These are phyloP conservation scores for Octodonta nipae DNA, from an alignment of 2,888 invertebrate species.

Conservation along the genomic window DNA sequence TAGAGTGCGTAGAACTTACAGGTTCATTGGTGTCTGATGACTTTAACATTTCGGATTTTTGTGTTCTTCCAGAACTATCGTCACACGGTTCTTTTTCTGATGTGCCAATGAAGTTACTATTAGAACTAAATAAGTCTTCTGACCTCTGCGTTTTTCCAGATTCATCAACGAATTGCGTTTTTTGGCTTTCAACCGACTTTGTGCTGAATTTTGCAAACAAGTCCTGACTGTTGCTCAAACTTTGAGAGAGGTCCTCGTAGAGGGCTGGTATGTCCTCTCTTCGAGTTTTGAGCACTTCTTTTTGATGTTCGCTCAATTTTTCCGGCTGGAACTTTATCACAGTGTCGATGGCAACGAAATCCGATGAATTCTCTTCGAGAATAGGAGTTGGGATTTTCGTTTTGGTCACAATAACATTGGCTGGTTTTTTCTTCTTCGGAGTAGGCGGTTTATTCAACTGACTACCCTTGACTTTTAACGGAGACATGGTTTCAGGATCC, in stretches of 20 bases:
- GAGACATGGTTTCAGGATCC: conserved; percentile 20
- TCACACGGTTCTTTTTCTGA: background rate
- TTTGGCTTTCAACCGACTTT: background rate
- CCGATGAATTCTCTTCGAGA: conserved; percentile 32
- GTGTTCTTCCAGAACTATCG: background rate
- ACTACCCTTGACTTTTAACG: conserved; percentile 21
- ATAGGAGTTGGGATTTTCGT: conserved; percentile 6
- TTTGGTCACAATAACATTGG: conserved; percentile 4
- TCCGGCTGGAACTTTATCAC: conserved; percentile 56
- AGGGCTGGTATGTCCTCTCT: conserved; percentile 68
- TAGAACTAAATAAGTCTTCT: background rate
- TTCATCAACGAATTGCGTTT: background rate
- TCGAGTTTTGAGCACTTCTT: conserved; percentile 54
- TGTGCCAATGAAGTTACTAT: background rate
- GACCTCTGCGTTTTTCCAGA: background rate
- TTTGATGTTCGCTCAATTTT: conserved; percentile 64
- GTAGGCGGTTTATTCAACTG: conserved; percentile 15
- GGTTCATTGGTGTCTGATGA: background rate
- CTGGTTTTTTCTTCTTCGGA: conserved; percentile 4
- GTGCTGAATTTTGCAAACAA: conserved; percentile 12
- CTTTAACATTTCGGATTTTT: background rate
- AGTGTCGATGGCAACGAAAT: conserved; percentile 53
- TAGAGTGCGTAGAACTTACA: background rate
- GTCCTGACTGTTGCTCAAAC: conserved; percentile 26
- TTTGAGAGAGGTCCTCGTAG: conserved; percentile 65